These are phyloP conservation scores for Heliocidaris erythrogramma DNA, from an alignment of 35 echinoderm and acorn worm genomes.

Conservation along the genomic window DNA sequence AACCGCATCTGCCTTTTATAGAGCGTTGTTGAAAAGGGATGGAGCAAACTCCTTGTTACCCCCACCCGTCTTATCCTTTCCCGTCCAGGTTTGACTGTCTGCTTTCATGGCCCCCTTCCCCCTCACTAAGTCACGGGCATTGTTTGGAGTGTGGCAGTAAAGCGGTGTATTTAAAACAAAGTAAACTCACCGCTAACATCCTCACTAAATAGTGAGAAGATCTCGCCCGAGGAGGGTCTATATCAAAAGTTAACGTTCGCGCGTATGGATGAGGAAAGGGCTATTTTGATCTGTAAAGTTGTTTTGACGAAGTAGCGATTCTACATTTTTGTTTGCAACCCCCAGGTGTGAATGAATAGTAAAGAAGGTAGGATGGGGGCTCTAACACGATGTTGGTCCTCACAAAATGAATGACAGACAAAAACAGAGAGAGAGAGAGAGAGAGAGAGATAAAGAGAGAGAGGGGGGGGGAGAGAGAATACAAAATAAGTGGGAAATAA, in stretches of 20 bases:
- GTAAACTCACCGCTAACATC: background rate
- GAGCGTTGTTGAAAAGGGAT: no score
- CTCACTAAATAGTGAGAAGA: background rate
- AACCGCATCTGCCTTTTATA: no score
- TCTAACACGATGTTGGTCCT: no score
- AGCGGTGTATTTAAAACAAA: background rate
- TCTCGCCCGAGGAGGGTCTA: no score
- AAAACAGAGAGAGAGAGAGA: no score
- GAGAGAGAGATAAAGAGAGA: no score
- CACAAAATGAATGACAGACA: no score
- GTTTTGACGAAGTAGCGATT: background rate
- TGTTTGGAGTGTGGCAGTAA: background rate
- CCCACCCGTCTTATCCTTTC: background rate
- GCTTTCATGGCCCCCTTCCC: background rate
- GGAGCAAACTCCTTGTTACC: background rate
- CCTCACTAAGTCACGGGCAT: background rate
- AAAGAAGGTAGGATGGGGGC: no score
- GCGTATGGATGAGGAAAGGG: background rate
- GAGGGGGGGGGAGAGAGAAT: no score
- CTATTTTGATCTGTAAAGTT: background rate
- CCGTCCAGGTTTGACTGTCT: background rate
- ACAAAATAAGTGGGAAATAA: no score
- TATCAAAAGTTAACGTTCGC: background rate
- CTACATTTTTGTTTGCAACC: background rate
- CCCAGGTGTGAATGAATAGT: no score